Base-by-base conservation (phyloP, 2,113 vertebrate species). In the Ciconia boyciana region DNA sequence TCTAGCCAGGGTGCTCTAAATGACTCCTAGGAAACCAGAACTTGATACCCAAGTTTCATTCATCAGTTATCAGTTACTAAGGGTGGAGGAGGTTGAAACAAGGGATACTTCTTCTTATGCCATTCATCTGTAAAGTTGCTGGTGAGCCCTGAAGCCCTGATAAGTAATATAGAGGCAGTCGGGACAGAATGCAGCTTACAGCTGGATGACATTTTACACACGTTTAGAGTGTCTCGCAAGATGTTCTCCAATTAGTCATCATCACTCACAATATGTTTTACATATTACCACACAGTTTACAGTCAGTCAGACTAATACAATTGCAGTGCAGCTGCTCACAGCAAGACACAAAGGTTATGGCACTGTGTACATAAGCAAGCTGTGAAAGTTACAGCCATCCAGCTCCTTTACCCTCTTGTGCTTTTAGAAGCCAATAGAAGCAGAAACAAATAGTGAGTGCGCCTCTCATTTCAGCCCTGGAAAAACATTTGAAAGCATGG, bases 351-450 rank as follows among this genome's bases (percentile, higher is more conserved):
- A 95, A 97, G 97, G 98, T 97, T 96, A 97, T 52, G 94, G 94
- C 96, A 77, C 95, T 94, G 93, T 96, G 96, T 98, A 97, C 96
- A 97, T 92, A 96, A 97, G 96, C 97, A 97, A 97, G 98, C 97
- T 98, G 97, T 97, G 97, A 97, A 97, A 96, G 97, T 96, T 95
- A 96, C 94, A 96, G 95, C 93, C 94, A 84, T 91, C 94, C 96
- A 88, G 85, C 95, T 94, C 95, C 95, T 95, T 96, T 95, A 96
- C 89, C 93, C 89, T 95, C 94, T 92, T 58, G 61, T 79, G 90
- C 91, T 97, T 97, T 97, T 97, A 97, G 96, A 97, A 97, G 96
- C 95, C 97, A 98, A 97, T 96, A 97, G 96, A 96, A 98, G 97
- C 97, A 96, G 97, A 96, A 97, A 97, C 97, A 97, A 97, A 97